Base-by-base conservation (phyloP, 2,888 invertebrate genomes). In the Philereme transversata region DNA sequence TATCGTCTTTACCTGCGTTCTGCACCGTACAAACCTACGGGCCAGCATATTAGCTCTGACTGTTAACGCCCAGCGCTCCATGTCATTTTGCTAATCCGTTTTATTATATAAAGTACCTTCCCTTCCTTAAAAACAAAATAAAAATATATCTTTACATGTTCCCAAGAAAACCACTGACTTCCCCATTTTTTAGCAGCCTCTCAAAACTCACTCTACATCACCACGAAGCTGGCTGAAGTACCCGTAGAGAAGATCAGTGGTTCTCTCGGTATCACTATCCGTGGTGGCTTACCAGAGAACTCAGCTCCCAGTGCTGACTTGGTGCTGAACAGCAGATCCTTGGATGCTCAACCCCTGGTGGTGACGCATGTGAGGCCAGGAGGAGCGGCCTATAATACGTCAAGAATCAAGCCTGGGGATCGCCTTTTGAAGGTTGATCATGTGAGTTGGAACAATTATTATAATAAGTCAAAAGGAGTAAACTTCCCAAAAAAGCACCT, bases 331-430 rank as follows among this genome's bases (percentile, higher is more conserved):
- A 92, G 94, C 65, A 87, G 93, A 60, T 88, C 88, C 0, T 68
- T 92, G 62, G 93, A 94, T 22, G 91, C 94, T 0, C 94, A 96
- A 69, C 97, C 98, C 0, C 87, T 99, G 68, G 95, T 97, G 5
- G 96, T 99, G 43, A 98, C 98, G 0, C 96, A 97, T 76, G 96
- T 99, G 5, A 93, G 98, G 69, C 95, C 97, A 7, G 96, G 97
- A 56, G 97, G 98, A 0, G 97, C 98, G 0, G 98, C 98, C 4
- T 97, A 98, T 69, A 97, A 97, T 77, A 97, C 97, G 61, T 98
- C 98, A 0, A 95, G 97, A 65, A 95, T 99, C 67, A 96, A 97
- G 82, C 95, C 97, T 38, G 98, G 99, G 4, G 99, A 99, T 84
- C 94, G 98, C 34, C 90, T 99, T 35, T 79, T 98, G 62, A 96